These are phyloP conservation scores for Watsonalla cultraria DNA, from an alignment of 2,888 invertebrate genomes.

Conservation along the genomic window DNA sequence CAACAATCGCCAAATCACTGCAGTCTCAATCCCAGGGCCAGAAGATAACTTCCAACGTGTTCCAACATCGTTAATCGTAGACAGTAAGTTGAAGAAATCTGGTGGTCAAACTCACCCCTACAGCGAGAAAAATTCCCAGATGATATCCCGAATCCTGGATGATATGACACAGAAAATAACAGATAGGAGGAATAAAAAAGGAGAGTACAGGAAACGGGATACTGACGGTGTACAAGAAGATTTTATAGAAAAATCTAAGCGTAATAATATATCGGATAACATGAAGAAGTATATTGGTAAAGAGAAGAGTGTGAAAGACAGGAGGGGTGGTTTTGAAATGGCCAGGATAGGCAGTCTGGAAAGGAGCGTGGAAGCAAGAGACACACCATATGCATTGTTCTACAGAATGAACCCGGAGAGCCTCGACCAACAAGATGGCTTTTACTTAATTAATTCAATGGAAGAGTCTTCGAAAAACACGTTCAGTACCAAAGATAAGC, in stretches of 20 bases:
- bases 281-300: conserved; percentile 36
- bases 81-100: conserved; percentile 10
- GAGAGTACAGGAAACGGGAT: conserved; percentile 29
- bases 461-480: conserved; percentile 14
- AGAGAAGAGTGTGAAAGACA: conserved; percentile 22
- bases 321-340: conserved; percentile 4
- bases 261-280: conserved; percentile 24
- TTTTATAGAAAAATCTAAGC: conserved; percentile 21
- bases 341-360: conserved; percentile 30
- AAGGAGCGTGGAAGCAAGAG: conserved; percentile 25
- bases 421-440: conserved; percentile 24
- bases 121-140: neutral
- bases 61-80: conserved; percentile 10
- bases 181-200: conserved; percentile 20
- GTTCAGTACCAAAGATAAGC: conserved; percentile 17
- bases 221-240: conserved; percentile 11
- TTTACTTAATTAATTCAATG: conserved; percentile 17
- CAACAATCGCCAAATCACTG: conserved; percentile 23
- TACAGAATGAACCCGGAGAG: conserved; percentile 45
- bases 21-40: conserved; percentile 10
- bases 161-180: conserved; percentile 26
- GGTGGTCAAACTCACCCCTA: neutral
- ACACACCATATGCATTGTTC: conserved; percentile 49
- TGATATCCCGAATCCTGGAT: conserved; percentile 7
- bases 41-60: conserved; percentile 23